These are phyloP conservation scores for Sardinella longiceps DNA, from an alignment of 2,797 vertebrate genomes.

Conservation along the genomic window DNA sequence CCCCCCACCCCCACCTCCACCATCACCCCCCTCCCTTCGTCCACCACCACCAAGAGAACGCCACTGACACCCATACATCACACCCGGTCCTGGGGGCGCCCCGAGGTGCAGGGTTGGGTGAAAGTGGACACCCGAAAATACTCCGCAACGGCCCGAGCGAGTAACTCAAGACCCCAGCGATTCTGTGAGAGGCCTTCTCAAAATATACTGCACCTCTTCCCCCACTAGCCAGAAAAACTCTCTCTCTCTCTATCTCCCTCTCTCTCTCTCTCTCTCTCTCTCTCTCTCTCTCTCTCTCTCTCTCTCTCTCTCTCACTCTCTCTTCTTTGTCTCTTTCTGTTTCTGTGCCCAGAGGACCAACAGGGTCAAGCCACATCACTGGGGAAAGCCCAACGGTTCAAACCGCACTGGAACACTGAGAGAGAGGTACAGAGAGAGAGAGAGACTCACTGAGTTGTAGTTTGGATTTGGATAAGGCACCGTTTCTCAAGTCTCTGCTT, in stretches of 20 bases:
- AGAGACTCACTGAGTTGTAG: not conserved
- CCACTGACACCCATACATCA: conserved; percentile 70
- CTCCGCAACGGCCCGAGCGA: conserved; percentile 59
- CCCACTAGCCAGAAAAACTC: conserved; percentile 27
- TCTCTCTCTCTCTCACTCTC: not conserved
- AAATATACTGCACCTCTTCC: conserved; percentile 50
- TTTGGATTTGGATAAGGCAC: not conserved
- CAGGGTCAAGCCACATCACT: not conserved
- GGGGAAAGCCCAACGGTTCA: not conserved
- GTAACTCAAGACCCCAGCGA: conserved; percentile 63
- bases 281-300: not conserved
- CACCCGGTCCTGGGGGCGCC: conserved; percentile 63
- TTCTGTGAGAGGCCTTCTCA: conserved; percentile 50
- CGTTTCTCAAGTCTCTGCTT: not conserved
- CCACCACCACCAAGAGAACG: conserved; percentile 54
- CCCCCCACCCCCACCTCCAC: conserved; percentile 56
- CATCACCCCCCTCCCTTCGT: conserved; percentile 57
- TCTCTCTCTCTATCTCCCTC: not conserved
- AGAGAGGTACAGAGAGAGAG: not conserved
- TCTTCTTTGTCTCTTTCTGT: no score
- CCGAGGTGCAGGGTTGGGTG: conserved; percentile 54
- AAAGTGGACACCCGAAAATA: conserved; percentile 73
- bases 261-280: not conserved
- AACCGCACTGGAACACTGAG: not conserved
- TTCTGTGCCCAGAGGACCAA: not conserved